phyloP scores from a whole-genome alignment of 1,140 invertebrate genomes.

The Bombus breviceps region DNA sequence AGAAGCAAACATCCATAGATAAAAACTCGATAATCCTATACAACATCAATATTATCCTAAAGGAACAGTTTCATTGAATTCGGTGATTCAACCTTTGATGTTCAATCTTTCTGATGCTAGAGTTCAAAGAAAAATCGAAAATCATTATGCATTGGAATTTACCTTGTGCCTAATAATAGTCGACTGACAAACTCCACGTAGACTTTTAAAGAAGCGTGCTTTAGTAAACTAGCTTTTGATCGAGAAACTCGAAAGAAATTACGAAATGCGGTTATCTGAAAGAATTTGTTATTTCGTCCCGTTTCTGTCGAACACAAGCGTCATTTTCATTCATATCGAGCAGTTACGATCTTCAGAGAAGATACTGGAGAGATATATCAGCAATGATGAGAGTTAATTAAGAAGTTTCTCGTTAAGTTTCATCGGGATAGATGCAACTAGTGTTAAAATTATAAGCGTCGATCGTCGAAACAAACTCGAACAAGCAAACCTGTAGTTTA shows the following conservation, averaged over 20 bases:
- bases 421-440: slow-evolving; percentile 42
- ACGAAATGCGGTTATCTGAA: too few relatives aligned
- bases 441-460: slow-evolving; percentile 50
- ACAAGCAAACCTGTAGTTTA: too few relatives aligned
- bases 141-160: neutral
- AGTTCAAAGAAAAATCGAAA: neutral
- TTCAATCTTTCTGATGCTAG: neutral
- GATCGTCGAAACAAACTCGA: neutral
- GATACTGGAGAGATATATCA: neutral
- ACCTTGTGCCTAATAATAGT: neutral
- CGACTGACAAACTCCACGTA: neutral
- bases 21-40: neutral
- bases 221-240: neutral
- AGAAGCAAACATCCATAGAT: neutral
- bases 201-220: too few relatives aligned
- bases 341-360: neutral
- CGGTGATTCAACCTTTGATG: neutral
- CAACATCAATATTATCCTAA: neutral
- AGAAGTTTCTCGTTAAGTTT: neutral
- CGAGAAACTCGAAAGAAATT: too few relatives aligned
- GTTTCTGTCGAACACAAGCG: too few relatives aligned
- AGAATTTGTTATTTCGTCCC: too few relatives aligned
- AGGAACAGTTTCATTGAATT: neutral
- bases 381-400: slow-evolving; percentile 12
- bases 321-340: too few relatives aligned